A percentile compares a stretch with the other conserved stretches of the same genome.
These are phyloP conservation scores for Caenorhabditis drosophilae DNA, from an alignment of 2,888 invertebrate genomes.

Conservation along the genomic window DNA sequence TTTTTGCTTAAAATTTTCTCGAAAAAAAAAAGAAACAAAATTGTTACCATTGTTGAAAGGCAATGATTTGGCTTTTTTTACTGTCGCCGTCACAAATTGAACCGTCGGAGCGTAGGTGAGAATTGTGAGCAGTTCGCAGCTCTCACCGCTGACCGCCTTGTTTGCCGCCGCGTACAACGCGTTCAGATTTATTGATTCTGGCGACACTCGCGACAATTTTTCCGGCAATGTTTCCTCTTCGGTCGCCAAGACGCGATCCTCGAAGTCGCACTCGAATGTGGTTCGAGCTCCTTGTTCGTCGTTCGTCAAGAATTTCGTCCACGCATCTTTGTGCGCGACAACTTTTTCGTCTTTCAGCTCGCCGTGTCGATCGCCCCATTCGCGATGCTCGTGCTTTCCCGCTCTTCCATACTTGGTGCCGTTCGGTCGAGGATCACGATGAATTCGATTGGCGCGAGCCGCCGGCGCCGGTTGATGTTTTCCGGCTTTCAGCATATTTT, in stretches of 20 bases:
- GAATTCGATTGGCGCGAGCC: conserved; percentile 61
- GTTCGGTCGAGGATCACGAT: conserved; percentile 54
- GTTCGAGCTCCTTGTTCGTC: conserved; percentile 59
- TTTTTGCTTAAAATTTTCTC: neutral
- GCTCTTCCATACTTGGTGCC: conserved; percentile 63
- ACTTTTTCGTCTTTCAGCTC: conserved; percentile 66
- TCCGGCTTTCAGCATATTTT: conserved; percentile 60
- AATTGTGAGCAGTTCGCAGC: conserved; percentile 60
- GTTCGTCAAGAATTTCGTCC: conserved; percentile 63
- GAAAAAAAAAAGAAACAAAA: conserved; percentile 2
- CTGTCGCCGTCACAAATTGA: conserved; percentile 65
- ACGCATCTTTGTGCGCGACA: conserved; percentile 66
- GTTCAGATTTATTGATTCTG: conserved; percentile 49
- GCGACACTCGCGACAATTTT: conserved; percentile 38
- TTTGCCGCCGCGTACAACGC: conserved; percentile 50
- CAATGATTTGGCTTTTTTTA: conserved; percentile 61
- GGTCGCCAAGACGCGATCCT: conserved; percentile 51
- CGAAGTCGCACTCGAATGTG: conserved; percentile 61
- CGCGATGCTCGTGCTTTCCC: conserved; percentile 63
- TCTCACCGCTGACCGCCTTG: conserved; percentile 33
- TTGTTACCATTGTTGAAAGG: conserved; percentile 50
- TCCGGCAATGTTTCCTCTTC: conserved; percentile 55
- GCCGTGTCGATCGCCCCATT: conserved; percentile 68
- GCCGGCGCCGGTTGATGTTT: conserved; percentile 66
- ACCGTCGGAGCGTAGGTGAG: conserved; percentile 62